Evolutionary conservation across 2,888 invertebrate genomes (phyloP), one percentile per base, ranked within the genome.

Genomic region (Gryllus longicercus): DNA sequence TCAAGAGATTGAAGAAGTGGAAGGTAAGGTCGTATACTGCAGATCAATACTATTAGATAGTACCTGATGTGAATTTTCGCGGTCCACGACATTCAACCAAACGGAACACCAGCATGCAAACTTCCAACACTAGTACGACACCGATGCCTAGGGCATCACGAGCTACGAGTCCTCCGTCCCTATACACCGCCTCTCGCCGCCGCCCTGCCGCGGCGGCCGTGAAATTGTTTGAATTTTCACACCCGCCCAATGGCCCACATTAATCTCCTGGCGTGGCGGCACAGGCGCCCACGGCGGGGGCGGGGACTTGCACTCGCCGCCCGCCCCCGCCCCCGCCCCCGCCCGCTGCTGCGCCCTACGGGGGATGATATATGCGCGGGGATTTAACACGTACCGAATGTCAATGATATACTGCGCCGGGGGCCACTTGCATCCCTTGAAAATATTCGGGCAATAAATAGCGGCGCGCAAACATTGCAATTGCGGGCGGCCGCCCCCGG

Each of bases 211-310:
- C 63, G 16, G 63, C 63, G n/a, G 63, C 16, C 63, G 63, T 63
- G 63, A 63, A 63, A 63, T 63, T 63, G 63, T 63, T 63, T 63
- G 63, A 63, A 63, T 63, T 63, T 63, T 63, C 63, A 63, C 63
- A 63, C 63, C 63, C 63, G 63, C 63, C 16, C 63, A 14, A n/a
- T n/a, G 38, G n/a, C 63, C 63, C 63, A n/a, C 63, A 63, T 63
- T 63, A 63, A 63, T 63, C 63, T 63, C 16, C 63, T 63, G 38
- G 38, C 38, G 38, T 38, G 38, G 14, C 63, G 63, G 16, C 63
- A n/a, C 63, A 63, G 63, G 63, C 38, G 38, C 38, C 38, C 38
- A 38, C 38, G 38, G 38, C 38, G 38, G 38, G 38, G 38, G 38
- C 38, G 38, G 38, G 38, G 38, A 5, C 38, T 38, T 38, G 38